phyloP scores from a whole-genome alignment of 2,888 invertebrate genomes.

The Aelia acuminata region DNA sequence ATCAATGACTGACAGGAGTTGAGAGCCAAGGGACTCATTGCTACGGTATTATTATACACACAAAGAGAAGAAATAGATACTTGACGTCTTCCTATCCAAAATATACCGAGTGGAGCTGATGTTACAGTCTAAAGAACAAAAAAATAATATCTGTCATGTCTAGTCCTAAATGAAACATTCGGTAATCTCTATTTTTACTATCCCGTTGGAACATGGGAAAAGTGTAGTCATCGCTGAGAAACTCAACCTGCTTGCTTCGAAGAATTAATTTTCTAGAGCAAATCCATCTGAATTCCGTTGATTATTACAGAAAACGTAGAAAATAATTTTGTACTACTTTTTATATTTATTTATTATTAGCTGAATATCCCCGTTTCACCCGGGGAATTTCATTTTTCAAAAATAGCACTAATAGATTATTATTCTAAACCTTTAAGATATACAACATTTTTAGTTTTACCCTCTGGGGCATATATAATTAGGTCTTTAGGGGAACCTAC shows the following conservation, averaged over 20 bases:
- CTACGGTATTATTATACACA: slow-evolving; percentile 6
- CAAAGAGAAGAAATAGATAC: slow-evolving; percentile 39
- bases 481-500: too few species aligned
- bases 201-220: neutral
- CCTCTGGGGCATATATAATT: too few species aligned
- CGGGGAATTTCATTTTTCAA: too few species aligned
- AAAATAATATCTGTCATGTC: slow-evolving; percentile 29
- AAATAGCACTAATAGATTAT: too few species aligned
- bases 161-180: neutral
- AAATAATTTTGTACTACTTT: too few species aligned
- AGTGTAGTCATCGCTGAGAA: neutral
- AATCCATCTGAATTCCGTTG: too few species aligned
- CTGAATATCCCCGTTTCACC: too few species aligned
- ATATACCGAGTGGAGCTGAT: neutral
- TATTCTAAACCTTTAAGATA: too few species aligned
- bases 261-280: neutral
- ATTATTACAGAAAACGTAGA: too few species aligned
- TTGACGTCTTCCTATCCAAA: slow-evolving; percentile 4
- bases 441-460: too few species aligned
- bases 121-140: slow-evolving; percentile 18
- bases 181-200: neutral
- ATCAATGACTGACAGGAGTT: neutral
- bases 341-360: too few species aligned
- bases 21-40: slow-evolving; percentile 9
- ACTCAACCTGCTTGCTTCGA: neutral